A percentile compares a stretch with the other conserved stretches of the same genome.
Evolutionary conservation across 2,113 vertebrate species (phyloP).

Genomic region (Eclectus roratus): DNA sequence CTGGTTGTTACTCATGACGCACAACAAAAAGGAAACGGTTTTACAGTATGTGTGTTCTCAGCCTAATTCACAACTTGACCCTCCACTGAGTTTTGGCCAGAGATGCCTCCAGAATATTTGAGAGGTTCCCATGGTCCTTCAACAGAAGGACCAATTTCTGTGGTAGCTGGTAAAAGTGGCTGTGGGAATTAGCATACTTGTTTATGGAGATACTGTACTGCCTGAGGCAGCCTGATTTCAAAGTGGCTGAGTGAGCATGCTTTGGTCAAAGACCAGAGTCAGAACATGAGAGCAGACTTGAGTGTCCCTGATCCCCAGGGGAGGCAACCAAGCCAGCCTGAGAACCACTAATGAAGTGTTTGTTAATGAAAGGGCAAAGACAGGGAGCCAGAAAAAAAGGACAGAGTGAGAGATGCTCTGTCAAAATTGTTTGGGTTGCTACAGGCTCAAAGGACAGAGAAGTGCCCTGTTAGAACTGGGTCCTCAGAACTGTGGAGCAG

Average conservation of each 20-base stretch:
- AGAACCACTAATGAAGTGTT: slow-evolving; percentile 36
- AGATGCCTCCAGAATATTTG: not conserved
- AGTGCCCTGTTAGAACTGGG: not conserved
- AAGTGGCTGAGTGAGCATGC: not conserved
- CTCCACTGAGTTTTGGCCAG: not conserved
- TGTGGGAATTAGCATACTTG: not conserved
- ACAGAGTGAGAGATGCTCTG: not conserved
- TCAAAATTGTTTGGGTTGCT: not conserved
- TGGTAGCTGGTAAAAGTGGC: not conserved
- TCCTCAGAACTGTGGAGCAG: not conserved
- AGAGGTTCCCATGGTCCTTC: not conserved
- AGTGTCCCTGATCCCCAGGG: not conserved
- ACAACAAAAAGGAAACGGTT: slow-evolving; percentile 11
- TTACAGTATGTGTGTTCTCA: slow-evolving; percentile 14
- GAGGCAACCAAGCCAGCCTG: not conserved
- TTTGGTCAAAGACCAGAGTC: not conserved
- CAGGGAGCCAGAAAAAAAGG: not conserved
- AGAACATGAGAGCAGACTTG: not conserved
- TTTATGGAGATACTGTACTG: not conserved
- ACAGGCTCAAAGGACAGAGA: not conserved
- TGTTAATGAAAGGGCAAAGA: slow-evolving; percentile 27
- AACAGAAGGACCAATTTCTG: not conserved
- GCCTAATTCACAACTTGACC: not conserved
- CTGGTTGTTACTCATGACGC: not conserved
- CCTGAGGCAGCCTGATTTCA: not conserved